Conservation (phyloP, 2,888 invertebrate genomes). For the Phaonia tiefii region DNA sequence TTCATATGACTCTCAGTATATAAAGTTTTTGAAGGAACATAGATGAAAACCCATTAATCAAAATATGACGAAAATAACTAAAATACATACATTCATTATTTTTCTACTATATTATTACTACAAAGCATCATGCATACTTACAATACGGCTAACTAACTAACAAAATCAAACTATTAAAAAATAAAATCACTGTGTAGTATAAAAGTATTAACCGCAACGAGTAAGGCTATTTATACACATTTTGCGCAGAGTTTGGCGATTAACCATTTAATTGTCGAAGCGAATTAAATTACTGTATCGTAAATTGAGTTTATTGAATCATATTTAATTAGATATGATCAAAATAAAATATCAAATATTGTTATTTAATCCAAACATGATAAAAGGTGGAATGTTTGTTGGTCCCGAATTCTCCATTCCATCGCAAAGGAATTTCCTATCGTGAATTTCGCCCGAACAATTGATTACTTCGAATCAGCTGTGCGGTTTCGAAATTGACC, state of each 20-base stretch:
- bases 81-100: constrained; percentile 21
- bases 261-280: neutral
- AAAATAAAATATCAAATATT: no score
- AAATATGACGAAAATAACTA: constrained; percentile 22
- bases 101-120: constrained; percentile 22
- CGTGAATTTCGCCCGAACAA: no score
- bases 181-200: neutral
- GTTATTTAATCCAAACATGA: no score
- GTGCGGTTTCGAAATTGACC: no score
- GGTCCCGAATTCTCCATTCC: no score
- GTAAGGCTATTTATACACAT: neutral
- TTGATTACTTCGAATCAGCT: no score
- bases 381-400: no score
- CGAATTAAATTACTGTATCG: no score
- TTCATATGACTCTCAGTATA: neutral
- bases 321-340: no score
- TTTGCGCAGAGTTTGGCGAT: constrained; percentile 8
- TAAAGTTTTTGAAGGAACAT: neutral
- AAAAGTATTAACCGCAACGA: constrained; percentile 5
- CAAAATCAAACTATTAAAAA: constrained; percentile 24
- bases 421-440: no score
- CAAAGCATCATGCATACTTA: neutral
- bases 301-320: no score
- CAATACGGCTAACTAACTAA: neutral
- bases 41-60: constrained; percentile 14